phyloP scores from a whole-genome alignment of 1,140 invertebrate genomes.

The Drosophila azteca region DNA sequence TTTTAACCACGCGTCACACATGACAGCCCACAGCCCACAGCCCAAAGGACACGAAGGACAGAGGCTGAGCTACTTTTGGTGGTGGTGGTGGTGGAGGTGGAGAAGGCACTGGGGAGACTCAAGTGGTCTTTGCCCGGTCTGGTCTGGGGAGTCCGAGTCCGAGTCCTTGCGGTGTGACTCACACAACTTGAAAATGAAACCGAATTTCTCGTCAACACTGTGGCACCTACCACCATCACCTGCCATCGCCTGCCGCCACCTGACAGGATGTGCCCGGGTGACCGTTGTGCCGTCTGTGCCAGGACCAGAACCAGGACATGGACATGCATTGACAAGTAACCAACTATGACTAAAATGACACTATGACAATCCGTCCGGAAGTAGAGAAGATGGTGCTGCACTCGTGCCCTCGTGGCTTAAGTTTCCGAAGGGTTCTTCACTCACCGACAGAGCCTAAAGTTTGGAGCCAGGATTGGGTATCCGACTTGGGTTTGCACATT shows the following conservation, averaged over 20 bases:
- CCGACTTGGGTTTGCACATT: no score
- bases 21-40: constrained; percentile 30
- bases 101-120: constrained; percentile 3
- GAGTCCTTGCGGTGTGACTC: constrained; percentile 5
- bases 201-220: constrained; percentile 8
- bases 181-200: constrained; percentile 40
- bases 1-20: constrained; percentile 79
- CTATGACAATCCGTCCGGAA: no score
- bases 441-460: no score
- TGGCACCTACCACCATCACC: constrained; percentile 7
- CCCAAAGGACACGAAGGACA: constrained; percentile 4
- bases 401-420: no score
- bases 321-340: no score
- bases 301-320: not conserved
- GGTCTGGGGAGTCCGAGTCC: not conserved
- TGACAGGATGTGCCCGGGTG: constrained; percentile 27
- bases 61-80: constrained; percentile 1
- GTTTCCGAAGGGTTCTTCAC: no score
- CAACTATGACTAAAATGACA: no score
- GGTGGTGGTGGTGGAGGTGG: not conserved
- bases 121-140: not conserved
- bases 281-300: not conserved
- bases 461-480: no score
- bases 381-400: no score
- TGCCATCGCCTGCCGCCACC: not conserved